Evolutionary conservation across 1,140 invertebrate species (phyloP).

Genomic region (Choristoneura fumiferana): DNA sequence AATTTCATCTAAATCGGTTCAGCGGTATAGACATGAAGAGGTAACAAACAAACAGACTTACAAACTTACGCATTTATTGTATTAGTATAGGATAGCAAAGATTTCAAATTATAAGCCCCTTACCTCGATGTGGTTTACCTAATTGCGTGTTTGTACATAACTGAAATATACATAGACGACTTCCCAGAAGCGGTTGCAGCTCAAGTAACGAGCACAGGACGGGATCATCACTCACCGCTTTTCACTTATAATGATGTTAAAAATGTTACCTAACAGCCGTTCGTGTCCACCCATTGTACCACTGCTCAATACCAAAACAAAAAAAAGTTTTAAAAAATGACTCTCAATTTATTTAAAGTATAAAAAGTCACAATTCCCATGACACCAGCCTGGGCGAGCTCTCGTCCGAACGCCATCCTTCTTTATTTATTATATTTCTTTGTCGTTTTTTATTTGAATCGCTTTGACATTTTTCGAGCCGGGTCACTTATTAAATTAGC

Average conservation of each 20-base stretch:
- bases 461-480: slow-evolving; percentile 72
- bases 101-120: too few species aligned
- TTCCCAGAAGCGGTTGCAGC: slow-evolving; percentile 3
- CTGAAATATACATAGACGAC: too few species aligned
- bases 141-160: too few species aligned
- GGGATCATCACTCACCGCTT: slow-evolving; percentile 64
- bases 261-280: slow-evolving; percentile 72
- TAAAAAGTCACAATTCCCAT: slow-evolving; percentile 69
- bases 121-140: too few species aligned
- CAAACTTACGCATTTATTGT: too few species aligned
- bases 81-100: too few species aligned
- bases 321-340: slow-evolving; percentile 70
- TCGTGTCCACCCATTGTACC: slow-evolving; percentile 73
- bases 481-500: slow-evolving; percentile 76
- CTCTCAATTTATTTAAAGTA: slow-evolving; percentile 73
- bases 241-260: slow-evolving; percentile 78
- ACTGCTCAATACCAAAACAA: slow-evolving; percentile 62
- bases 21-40: too few species aligned
- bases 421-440: slow-evolving; percentile 59
- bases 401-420: slow-evolving; percentile 57
- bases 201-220: slow-evolving; percentile 5
- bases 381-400: slow-evolving; percentile 60
- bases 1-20: too few species aligned
- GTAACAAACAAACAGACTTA: too few species aligned
- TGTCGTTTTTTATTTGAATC: slow-evolving; percentile 64